Evolutionary conservation across 2,113 vertebrate genomes (phyloP), one percentile per base, ranked within the genome.

Genomic region (Lonchura striata): DNA sequence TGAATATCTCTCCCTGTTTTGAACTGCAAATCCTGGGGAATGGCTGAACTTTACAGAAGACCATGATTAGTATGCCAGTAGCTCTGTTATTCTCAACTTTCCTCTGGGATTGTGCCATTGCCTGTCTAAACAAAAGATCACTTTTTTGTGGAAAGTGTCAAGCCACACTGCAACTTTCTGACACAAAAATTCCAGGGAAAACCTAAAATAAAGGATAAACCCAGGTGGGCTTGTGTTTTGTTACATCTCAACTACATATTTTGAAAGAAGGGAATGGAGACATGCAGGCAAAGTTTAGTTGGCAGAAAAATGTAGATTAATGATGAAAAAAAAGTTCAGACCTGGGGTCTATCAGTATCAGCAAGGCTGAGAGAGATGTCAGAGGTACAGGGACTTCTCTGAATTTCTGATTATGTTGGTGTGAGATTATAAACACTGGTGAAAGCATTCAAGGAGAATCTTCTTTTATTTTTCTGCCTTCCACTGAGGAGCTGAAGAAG

Each of bases 1-100:
- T 54, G 90, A 93, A 94, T 95, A 86, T n/a, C 50, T 97, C 72
- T 52, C 59, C 18, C 28, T 66, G 39, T 80, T 94, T 96, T 94
- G 95, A 96, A 93, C 95, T 93, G 76, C 71, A 95, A 88, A 86
- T 92, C 92, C 79, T 94, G 68, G 96, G 96, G 86, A 97, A 95
- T 78, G 90, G 88, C 71, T 95, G 94, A 97, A 94, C 96, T 95
- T 97, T 95, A 86, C 82, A 86, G 88, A 61, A 88, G 76, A 82
- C 92, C n/a, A 30, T 69, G 50, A 93, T 92, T 80, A 77, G 82
- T 77, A 53, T 65, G 82, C 3, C 4, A 88, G 30, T 60, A 88
- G 90, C 19, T 86, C 88, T 95, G 86, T 88, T 90, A 59, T 77
- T 95, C 88, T 92, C 71, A 83, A 0, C 35, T 93, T 92, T 77